Percentiles rank a stretch among this genome's conserved stretches.
phyloP scores from a whole-genome alignment of 2,888 invertebrate genomes.

The Omphaloscelis lunosa region DNA sequence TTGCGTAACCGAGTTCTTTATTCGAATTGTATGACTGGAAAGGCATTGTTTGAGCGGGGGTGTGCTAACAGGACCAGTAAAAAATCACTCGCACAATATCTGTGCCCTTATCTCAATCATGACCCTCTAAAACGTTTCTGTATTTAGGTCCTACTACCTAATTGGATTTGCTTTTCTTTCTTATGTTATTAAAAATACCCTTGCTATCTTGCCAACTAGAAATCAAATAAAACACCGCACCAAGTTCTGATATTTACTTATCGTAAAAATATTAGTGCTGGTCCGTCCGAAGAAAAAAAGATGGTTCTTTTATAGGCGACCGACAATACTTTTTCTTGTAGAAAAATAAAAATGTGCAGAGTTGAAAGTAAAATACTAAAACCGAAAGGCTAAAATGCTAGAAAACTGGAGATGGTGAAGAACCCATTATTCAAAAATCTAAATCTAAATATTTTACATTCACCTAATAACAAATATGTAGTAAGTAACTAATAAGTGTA shows the following conservation, averaged over 20 bases:
- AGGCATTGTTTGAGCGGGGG: slow-evolving; percentile 70
- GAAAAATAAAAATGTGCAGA: not conserved
- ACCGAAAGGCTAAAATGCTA: not conserved
- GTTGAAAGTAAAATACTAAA: not conserved
- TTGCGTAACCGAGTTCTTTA: slow-evolving; percentile 84
- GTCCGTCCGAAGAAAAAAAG: not conserved
- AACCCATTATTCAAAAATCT: not conserved
- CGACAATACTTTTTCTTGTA: not conserved
- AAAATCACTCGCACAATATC: slow-evolving; percentile 43
- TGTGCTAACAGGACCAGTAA: slow-evolving; percentile 55
- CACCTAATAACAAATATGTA: not conserved
- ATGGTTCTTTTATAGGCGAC: not conserved
- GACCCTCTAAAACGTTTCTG: slow-evolving; percentile 15
- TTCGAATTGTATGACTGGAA: slow-evolving; percentile 80
- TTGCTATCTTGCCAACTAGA: not conserved
- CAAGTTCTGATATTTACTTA: not conserved
- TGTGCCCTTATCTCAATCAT: slow-evolving; percentile 45
- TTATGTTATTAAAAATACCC: not conserved
- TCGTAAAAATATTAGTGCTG: no score
- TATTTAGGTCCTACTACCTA: slow-evolving; percentile 16
- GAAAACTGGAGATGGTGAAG: not conserved
- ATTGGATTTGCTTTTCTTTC: not conserved
- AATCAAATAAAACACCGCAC: not conserved
- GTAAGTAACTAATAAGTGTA: no score
- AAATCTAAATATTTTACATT: not conserved